Evolutionary conservation across 2,797 vertebrate species (phyloP).

Genomic region (Xenopus petersii): DNA sequence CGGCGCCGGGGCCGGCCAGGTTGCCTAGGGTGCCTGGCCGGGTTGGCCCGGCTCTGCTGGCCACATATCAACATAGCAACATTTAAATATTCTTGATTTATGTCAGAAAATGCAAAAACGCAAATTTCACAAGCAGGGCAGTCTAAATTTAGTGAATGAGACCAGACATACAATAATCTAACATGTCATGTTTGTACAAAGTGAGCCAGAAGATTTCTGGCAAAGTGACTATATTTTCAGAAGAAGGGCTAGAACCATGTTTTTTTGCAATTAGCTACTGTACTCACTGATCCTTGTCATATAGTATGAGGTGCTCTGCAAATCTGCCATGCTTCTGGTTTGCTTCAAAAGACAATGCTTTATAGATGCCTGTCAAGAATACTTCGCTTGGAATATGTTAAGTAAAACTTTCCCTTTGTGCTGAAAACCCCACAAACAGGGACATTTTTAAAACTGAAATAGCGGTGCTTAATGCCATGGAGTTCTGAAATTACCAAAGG

Average conservation of each 20-base stretch:
- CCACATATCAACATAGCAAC: background rate
- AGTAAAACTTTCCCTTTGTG: slow-evolving; percentile 35
- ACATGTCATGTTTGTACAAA: slow-evolving; percentile 10
- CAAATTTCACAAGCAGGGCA: background rate
- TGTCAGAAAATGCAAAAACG: background rate
- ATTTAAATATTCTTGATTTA: background rate
- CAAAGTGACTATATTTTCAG: slow-evolving; percentile 23
- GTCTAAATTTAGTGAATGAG: background rate
- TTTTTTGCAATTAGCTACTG: slow-evolving; percentile 42
- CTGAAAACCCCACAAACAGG: background rate
- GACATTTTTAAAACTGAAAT: no score
- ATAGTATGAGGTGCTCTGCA: slow-evolving; percentile 40
- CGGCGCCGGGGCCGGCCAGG: no score
- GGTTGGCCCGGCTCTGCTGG: no score
- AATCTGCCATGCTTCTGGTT: slow-evolving; percentile 37
- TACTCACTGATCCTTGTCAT: slow-evolving; percentile 34
- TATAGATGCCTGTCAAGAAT: slow-evolving; percentile 42
- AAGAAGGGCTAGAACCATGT: slow-evolving; percentile 18
- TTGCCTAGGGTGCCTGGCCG: no score
- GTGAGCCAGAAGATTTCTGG: slow-evolving; percentile 10
- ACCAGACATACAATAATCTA: background rate
- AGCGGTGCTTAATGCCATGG: no score
- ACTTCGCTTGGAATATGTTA: slow-evolving; percentile 39
- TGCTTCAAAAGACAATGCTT: slow-evolving; percentile 41
- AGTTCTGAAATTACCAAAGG: no score